Percentiles rank a stretch among this genome's conserved stretches.
Evolutionary conservation across 2,797 vertebrate species (phyloP).

Genomic region (Pseudochaenichthys georgianus): DNA sequence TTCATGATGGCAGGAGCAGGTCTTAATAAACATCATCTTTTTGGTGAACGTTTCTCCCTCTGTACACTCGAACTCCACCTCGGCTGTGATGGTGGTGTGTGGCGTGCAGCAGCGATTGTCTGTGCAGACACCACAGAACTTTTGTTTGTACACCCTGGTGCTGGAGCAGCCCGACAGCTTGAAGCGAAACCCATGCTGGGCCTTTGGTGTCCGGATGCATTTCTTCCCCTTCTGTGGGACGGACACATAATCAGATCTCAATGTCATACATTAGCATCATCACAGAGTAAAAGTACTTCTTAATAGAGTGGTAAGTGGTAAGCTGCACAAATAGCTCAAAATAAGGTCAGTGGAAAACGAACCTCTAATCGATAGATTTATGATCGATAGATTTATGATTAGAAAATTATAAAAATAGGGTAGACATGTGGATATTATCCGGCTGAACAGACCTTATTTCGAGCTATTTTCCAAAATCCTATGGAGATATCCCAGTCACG

Average conservation of each 20-base stretch:
- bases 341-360: too few relatives aligned
- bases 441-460: too few relatives aligned
- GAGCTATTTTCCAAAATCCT: too few relatives aligned
- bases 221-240: slow-evolving; percentile 84
- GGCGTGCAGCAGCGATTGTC: slow-evolving; percentile 88
- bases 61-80: slow-evolving; percentile 87
- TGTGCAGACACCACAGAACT: slow-evolving; percentile 85
- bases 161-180: slow-evolving; percentile 86
- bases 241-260: background rate
- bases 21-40: slow-evolving; percentile 90
- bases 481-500: too few relatives aligned
- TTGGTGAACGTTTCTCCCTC: slow-evolving; percentile 85
- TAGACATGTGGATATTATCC: too few relatives aligned
- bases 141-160: slow-evolving; percentile 77
- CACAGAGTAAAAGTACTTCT: background rate
- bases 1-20: slow-evolving; percentile 85
- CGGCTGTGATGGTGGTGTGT: slow-evolving; percentile 68
- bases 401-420: too few relatives aligned
- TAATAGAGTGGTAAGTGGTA: background rate
- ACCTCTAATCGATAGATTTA: too few relatives aligned
- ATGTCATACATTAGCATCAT: background rate
- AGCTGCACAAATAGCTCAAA: too few relatives aligned
- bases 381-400: too few relatives aligned
- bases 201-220: slow-evolving; percentile 81
- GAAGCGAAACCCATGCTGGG: slow-evolving; percentile 75